These are phyloP conservation scores for Taphrorychus bicolor DNA, from an alignment of 2,888 invertebrate genomes.

Conservation along the genomic window DNA sequence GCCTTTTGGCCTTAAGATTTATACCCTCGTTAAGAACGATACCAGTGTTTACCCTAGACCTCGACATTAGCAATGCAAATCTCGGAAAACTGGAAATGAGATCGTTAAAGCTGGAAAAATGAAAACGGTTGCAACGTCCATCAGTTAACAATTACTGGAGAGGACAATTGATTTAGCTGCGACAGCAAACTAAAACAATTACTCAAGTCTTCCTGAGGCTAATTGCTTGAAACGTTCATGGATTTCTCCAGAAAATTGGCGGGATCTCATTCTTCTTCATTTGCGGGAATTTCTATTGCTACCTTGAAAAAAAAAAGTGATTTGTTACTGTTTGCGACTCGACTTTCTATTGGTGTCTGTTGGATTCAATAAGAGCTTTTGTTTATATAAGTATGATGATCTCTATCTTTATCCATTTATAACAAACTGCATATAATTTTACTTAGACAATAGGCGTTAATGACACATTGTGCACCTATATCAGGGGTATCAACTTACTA, in stretches of 20 bases:
- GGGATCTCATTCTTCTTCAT: constrained; percentile 3
- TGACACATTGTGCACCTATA: background rate
- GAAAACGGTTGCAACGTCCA: background rate
- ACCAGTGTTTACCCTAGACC: background rate
- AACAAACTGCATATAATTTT: too few relatives aligned
- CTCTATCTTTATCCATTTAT: too few relatives aligned
- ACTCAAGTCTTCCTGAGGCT: background rate
- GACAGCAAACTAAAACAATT: background rate
- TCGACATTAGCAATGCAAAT: background rate
- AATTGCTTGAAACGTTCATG: constrained; percentile 4
- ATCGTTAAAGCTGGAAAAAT: background rate
- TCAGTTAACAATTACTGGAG: background rate
- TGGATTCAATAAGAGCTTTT: background rate
- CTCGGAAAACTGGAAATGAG: background rate
- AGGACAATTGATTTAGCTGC: background rate
- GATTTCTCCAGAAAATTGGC: constrained; percentile 2
- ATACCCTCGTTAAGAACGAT: background rate
- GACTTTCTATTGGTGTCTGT: background rate
- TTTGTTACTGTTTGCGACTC: too few relatives aligned
- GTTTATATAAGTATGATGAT: background rate
- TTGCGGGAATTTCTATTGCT: background rate
- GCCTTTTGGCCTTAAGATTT: background rate
- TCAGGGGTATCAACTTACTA: too few relatives aligned
- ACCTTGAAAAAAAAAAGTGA: background rate
- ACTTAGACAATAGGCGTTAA: too few relatives aligned